These are phyloP conservation scores for Deilephila porcellus DNA, from an alignment of 2,888 invertebrate genomes.

Conservation along the genomic window DNA sequence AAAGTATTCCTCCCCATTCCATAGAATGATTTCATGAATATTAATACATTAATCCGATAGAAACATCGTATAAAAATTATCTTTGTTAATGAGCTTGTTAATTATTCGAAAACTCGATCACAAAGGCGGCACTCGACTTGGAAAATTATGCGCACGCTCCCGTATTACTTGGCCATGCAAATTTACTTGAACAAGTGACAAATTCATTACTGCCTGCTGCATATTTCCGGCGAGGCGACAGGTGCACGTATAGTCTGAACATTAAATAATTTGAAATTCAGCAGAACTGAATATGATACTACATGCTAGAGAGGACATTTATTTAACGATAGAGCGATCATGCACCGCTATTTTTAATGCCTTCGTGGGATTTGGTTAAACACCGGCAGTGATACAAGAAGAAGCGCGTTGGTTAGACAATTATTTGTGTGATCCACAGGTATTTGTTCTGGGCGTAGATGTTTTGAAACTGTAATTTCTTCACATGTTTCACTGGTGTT, in stretches of 20 bases:
- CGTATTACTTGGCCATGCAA: conserved; percentile 10
- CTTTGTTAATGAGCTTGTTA: not conserved
- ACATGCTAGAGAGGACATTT: too few species aligned
- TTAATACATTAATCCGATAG: not conserved
- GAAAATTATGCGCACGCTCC: conserved; percentile 1
- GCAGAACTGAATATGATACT: too few species aligned
- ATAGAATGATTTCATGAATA: not conserved
- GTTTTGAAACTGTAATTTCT: too few species aligned
- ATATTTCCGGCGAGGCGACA: not conserved
- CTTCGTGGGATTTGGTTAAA: too few species aligned
- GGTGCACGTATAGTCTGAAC: not conserved
- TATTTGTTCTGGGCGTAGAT: too few species aligned
- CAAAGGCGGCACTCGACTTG: not conserved
- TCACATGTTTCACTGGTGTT: too few species aligned
- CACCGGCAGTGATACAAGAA: too few species aligned
- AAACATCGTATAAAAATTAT: not conserved
- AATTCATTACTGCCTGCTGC: not conserved
- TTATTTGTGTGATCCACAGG: too few species aligned
- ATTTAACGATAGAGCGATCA: too few species aligned
- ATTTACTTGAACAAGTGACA: conserved; percentile 10
- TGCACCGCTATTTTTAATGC: too few species aligned
- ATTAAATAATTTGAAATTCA: not conserved
- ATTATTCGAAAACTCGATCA: not conserved
- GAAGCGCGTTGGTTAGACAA: too few species aligned
- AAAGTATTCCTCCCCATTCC: too few species aligned